Conservation (phyloP, 2,888 invertebrate genomes). For the Ochropacha duplaris region DNA sequence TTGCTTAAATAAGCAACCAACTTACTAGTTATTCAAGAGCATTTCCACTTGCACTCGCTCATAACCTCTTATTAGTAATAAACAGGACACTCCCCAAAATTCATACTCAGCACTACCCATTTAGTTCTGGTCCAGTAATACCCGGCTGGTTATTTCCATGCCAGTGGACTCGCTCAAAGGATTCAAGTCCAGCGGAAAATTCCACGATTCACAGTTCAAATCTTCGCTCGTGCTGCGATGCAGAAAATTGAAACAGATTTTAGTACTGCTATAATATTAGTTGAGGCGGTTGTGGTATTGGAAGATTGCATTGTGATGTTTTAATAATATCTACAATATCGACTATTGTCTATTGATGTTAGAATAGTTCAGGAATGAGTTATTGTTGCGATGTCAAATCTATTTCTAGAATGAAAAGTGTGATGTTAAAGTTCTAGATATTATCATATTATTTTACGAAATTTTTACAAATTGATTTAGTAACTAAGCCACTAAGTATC, state of each 20-base stretch:
- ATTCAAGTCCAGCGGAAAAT: constrained; percentile 37
- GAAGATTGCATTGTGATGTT: not conserved
- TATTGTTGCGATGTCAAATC: too few species aligned
- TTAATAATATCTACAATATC: not conserved
- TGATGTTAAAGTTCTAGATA: too few species aligned
- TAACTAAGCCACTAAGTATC: too few species aligned
- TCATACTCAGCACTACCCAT: constrained; percentile 6
- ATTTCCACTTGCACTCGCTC: not conserved
- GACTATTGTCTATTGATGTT: too few species aligned
- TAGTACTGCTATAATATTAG: constrained; percentile 14
- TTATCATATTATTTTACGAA: too few species aligned
- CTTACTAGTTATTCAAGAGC: not conserved
- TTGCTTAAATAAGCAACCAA: not conserved
- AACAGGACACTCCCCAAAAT: not conserved
- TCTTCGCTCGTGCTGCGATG: constrained; percentile 46
- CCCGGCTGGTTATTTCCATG: constrained; percentile 27
- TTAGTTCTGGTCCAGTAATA: constrained; percentile 37
- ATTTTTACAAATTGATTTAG: too few species aligned
- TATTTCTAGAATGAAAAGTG: too few species aligned
- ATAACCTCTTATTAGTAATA: not conserved
- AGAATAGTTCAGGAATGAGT: too few species aligned
- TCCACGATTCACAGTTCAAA: constrained; percentile 52
- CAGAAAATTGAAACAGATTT: constrained; percentile 61
- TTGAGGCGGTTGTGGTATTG: constrained; percentile 13
- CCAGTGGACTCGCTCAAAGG: constrained; percentile 26